Conservation (phyloP, 2,797 vertebrate genomes). For the Sparidentex hasta region DNA sequence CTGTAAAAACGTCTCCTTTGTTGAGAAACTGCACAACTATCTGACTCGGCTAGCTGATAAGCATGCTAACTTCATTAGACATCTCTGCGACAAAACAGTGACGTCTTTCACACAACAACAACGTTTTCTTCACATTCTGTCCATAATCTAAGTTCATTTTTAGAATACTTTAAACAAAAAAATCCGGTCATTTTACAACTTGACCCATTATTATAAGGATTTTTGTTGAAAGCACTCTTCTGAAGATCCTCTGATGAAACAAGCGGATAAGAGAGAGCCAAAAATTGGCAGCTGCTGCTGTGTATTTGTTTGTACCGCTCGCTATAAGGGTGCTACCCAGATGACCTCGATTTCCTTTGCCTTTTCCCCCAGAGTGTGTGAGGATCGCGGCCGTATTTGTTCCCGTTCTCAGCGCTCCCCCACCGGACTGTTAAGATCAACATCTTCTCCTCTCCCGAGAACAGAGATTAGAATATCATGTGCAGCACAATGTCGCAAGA, state of each 20-base stretch:
- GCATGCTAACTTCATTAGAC: too few species aligned
- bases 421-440: constrained; percentile 55
- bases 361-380: constrained; percentile 13
- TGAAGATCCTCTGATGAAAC: background rate
- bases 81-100: too few species aligned
- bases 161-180: too few species aligned
- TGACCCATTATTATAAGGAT: too few species aligned
- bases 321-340: constrained; percentile 19
- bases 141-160: too few species aligned
- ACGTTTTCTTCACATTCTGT: too few species aligned
- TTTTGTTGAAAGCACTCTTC: background rate
- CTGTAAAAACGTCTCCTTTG: too few species aligned
- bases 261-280: background rate
- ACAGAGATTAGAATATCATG: constrained; percentile 36
- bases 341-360: constrained; percentile 65
- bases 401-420: constrained; percentile 55
- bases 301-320: constrained; percentile 53
- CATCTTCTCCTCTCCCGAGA: constrained; percentile 40
- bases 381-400: constrained; percentile 50
- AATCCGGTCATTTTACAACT: too few species aligned
- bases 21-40: too few species aligned
- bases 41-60: too few species aligned
- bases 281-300: background rate
- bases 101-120: too few species aligned
- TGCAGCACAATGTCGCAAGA: constrained; percentile 48